Conservation (phyloP, 2,888 invertebrate species). For the Ptychoptera contaminata region DNA sequence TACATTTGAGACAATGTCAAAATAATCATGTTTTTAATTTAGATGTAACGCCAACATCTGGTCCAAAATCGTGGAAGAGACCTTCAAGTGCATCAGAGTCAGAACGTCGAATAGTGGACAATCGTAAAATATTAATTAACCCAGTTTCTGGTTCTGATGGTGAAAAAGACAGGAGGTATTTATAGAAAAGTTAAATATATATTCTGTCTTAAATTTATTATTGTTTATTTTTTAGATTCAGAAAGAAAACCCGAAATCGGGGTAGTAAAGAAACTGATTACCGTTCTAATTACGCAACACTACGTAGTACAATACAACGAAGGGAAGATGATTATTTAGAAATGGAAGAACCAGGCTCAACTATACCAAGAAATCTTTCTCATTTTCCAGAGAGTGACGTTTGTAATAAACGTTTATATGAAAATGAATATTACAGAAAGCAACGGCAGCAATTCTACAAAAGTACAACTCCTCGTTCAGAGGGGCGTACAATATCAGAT, state of each 20-base stretch:
- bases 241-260: constrained; percentile 34
- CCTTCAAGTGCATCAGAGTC: constrained; percentile 39
- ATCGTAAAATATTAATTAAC: constrained; percentile 21
- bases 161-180: constrained; percentile 37
- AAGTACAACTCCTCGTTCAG: constrained; percentile 5
- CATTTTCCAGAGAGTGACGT: constrained; percentile 1
- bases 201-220: neutral
- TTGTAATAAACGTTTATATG: neutral
- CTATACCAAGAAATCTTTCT: neutral
- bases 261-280: constrained; percentile 26
- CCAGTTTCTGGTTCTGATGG: constrained; percentile 36
- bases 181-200: neutral
- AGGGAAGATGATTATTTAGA: constrained; percentile 30
- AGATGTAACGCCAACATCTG: constrained; percentile 13
- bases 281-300: constrained; percentile 13
- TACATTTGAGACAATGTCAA: neutral
- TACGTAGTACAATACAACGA: constrained; percentile 16
- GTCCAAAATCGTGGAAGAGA: constrained; percentile 34
- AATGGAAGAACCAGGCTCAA: constrained; percentile 12
- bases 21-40: neutral
- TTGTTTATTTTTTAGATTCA: constrained; percentile 18
- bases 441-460: constrained; percentile 2
- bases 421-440: constrained; percentile 6
- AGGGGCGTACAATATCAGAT: constrained; percentile 2
- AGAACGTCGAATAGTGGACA: constrained; percentile 28